Percentiles rank a stretch among this genome's conserved stretches.
Evolutionary conservation across 2,888 invertebrate species (phyloP).

Genomic region (Drosophila setosimentum): DNA sequence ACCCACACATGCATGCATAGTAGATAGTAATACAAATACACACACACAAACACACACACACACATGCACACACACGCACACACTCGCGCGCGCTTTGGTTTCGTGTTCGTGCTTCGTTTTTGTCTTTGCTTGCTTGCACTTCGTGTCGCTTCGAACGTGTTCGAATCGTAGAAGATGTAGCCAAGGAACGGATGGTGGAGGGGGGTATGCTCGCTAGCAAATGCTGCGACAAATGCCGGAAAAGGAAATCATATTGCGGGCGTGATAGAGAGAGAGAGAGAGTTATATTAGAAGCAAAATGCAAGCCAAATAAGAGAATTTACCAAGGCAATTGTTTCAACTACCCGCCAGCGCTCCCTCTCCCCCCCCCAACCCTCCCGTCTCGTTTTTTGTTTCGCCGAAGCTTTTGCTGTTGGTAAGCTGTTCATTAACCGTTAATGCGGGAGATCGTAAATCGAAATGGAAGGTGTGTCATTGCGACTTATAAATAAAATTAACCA

Average conservation of each 20-base stretch:
- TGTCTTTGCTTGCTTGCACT: constrained; percentile 43
- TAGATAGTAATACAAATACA: constrained; percentile 9
- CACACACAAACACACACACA: constrained; percentile 6
- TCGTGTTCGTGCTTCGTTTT: constrained; percentile 46
- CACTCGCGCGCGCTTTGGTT: constrained; percentile 25
- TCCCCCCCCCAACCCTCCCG: too few species aligned
- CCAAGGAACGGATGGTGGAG: too few species aligned
- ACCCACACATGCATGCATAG: constrained; percentile 19
- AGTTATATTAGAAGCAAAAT: constrained; percentile 48
- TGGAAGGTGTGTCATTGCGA: constrained; percentile 76
- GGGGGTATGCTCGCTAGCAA: constrained; percentile 1
- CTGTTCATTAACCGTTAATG: constrained; percentile 71
- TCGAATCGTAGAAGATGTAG: constrained; percentile 36
- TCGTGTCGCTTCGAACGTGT: constrained; percentile 75
- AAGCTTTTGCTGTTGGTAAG: constrained; percentile 28
- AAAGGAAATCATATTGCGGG: constrained; percentile 66
- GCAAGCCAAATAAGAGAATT: constrained; percentile 56
- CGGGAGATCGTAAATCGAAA: constrained; percentile 72
- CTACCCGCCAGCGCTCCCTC: constrained; percentile 5
- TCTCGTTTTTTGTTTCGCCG: constrained; percentile 28
- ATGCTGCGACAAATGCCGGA: constrained; percentile 47
- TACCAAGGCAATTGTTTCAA: constrained; percentile 58
- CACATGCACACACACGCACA: constrained; percentile 2
- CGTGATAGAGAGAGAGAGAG: background rate
- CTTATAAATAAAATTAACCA: constrained; percentile 82